Base-by-base conservation (phyloP, 2,888 invertebrate species). In the Antheraea yamamai region DNA sequence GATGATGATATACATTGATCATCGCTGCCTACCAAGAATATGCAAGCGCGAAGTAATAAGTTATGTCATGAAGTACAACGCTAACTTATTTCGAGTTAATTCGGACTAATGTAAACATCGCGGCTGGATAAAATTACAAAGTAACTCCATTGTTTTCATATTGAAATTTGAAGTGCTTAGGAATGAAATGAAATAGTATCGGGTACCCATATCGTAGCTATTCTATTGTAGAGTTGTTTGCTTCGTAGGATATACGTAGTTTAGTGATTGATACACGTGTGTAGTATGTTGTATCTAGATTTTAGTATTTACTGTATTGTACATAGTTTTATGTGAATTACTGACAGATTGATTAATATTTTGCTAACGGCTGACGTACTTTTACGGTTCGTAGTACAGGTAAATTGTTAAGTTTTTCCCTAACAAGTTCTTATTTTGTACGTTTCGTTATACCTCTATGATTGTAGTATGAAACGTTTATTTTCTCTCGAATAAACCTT, bases 191-290 rank as follows among this genome's bases (percentile, higher is more conserved):
- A 82, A 80, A 83, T 80, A 76, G 76, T 66, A n/a, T 76, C 81
- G 39, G 39, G 39, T 85, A 47, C 47, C 93, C 93, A 93, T 93
- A 93, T 93, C 93, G 91, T 93, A 92, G 91, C 91, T 91, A 89
- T 88, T 79, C 52, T 61, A 8, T 23, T 23, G 61, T 82, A 82
- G 83, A 79, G 73, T 7, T 68, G 4, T 30, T 66, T 14, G 30
- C 26, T 66, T 61, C 61, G 12, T 68, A 68, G 68, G 14, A 16
- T 16, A 68, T 61, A 35, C 18, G 68, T 35, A 68, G 68, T 68
- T 35, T 61, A 3, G 10, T 61, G 2, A 12, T 61, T 61, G 2
- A 12, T 61, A 23, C 23, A 14, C 23, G 61, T 10, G 20, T 55
- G 55, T 55, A 55, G 20, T 55, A 7, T 55, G 55, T 61, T 61